Evolutionary conservation across 2,113 vertebrate species (phyloP), one percentile per base, ranked within the genome.

Genomic region (Platysternon megacephalum): DNA sequence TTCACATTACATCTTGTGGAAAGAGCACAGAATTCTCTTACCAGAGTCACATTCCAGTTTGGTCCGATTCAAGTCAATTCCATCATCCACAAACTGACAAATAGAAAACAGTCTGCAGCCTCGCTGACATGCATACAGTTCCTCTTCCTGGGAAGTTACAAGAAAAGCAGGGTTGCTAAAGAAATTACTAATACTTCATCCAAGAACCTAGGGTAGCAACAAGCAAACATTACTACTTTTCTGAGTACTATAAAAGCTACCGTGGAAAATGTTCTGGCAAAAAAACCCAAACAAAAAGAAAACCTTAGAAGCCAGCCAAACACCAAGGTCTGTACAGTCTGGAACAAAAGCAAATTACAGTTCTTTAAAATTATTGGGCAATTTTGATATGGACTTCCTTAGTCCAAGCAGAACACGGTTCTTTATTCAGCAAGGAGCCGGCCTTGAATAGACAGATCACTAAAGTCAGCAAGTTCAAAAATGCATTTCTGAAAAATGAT

Each of bases 21-120:
- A 55, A 78, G 91, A 79, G 44, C 35, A 56, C 8, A 55, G 32
- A 61, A 78, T 85, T 52, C 14, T 81, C 98, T 99, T 98, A 99
- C 99, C 99, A 87, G 99, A 99, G 97, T 99, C 99, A 72, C 99
- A 99, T 84, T 99, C 99, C 85, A 98, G 79, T 84, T 99, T 99
- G 93, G 99, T 99, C 83, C 98, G 98, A 92, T 99, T 99, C 96
- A 99, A 97, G 35, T 99, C 99, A 1, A 98, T 98, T 87, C 98
- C 98, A 85, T 99, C 99, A 4, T 99, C 98, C 92, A 99, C 99
- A 95, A 99, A 99, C 96, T 99, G 99, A 74, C 99, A 99, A 96
- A 99, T 99, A 88, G 99, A 99, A 97, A 99, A 99, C 9, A 99
- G 99, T 10, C 99, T 99, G 95, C 99, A 99, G 85, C 99, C 99